Conservation (phyloP, 2,113 vertebrate species). For the Sturnira hondurensis region DNA sequence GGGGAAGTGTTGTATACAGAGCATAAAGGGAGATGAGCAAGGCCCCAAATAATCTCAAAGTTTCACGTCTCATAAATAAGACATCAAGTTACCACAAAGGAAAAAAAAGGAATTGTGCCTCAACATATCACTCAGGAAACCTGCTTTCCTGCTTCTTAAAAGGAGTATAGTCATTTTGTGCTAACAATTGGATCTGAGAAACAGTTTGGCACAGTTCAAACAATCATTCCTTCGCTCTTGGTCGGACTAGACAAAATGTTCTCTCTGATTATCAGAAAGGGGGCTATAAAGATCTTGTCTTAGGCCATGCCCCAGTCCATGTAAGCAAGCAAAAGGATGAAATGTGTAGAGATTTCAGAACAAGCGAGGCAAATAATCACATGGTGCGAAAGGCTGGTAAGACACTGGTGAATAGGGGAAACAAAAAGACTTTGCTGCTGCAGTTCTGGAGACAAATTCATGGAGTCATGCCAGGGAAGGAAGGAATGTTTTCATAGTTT, state of each 20-base stretch:
- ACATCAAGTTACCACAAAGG: constrained; percentile 75
- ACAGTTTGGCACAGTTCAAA: constrained; percentile 88
- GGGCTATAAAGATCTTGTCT: constrained; percentile 82
- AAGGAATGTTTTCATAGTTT: constrained; percentile 99
- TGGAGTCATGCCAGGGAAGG: constrained; percentile 98
- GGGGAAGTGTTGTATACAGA: constrained; percentile 32
- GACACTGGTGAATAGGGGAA: constrained; percentile 87
- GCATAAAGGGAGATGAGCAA: constrained; percentile 64
- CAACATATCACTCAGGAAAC: constrained; percentile 74
- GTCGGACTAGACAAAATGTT: constrained; percentile 82
- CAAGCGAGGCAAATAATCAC: constrained; percentile 86
- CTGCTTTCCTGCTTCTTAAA: constrained; percentile 81
- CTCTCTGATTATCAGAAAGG: constrained; percentile 85
- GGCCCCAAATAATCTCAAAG: constrained; percentile 73
- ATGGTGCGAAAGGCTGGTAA: constrained; percentile 87
- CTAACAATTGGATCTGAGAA: constrained; percentile 83
- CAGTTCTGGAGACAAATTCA: constrained; percentile 89
- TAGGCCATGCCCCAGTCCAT: constrained; percentile 84
- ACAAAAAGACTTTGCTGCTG: constrained; percentile 85
- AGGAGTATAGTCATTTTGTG: constrained; percentile 80
- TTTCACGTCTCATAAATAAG: constrained; percentile 78
- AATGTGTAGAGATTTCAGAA: constrained; percentile 87
- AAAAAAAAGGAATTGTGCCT: constrained; percentile 73
- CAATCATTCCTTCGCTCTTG: constrained; percentile 83
- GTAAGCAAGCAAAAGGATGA: constrained; percentile 87